Base-by-base conservation (phyloP, 2,888 invertebrate species). In the Eupithecia subfuscata region DNA sequence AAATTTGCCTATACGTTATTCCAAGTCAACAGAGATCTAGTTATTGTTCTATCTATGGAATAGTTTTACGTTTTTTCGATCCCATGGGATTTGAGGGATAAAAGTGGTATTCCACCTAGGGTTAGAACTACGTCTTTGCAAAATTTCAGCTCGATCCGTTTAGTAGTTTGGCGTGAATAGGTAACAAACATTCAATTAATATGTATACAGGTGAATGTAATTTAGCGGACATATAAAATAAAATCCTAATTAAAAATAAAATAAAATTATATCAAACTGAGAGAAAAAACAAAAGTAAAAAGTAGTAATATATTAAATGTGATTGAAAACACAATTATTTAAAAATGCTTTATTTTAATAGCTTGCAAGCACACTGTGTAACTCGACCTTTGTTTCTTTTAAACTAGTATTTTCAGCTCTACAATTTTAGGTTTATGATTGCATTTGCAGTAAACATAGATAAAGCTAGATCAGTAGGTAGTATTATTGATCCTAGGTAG, bases 401-500 rank as follows among this genome's bases (percentile, higher is more conserved):
- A 7, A 30, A 34, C 22, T 22, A 64, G n/a, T n/a, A 73, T 56
- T 67, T 22, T 67, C 12, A 22, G 43, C 22, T 52, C 52, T 73
- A 76, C 37, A 30, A 0, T n/a, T 14, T 0, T 68, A 70, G 40
- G 18, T n/a, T 2, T 68, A 37, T 5, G 45, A 63, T 73, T 73
- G 18, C 63, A 48, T 60, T 73, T 30, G 37, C 48, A 18, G 11
- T n/a, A 52, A n/a, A 52, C n/a, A 52, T 3, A 2, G 7, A n/a
- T 1, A 18, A 8, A 73, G 69, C 40, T 70, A 56, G 14, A 67
- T 56, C 22, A 48, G 63, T 76, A 71, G 71, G 69, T 48, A 67
- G 22, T 72, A 74, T 70, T 72, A 74, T 74, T 34, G 72, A 78
- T 72, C 67, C 71, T 9, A 74, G 69, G 72, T 78, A 56, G 83